phyloP scores from a whole-genome alignment of 2,888 invertebrate genomes.

The Leptogaster cylindrica region DNA sequence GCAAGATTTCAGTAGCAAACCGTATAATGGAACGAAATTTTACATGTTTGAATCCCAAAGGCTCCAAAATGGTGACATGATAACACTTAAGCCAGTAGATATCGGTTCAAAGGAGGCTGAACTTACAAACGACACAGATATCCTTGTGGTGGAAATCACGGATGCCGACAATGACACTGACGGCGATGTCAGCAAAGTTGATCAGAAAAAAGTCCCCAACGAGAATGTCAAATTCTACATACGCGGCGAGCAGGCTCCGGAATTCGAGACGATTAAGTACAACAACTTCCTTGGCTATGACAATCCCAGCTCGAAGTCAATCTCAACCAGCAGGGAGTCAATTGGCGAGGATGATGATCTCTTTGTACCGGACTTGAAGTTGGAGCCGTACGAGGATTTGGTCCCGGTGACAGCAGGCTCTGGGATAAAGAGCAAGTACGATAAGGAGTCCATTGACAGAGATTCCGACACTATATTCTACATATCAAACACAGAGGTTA shows the following conservation, averaged over 20 bases:
- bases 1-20: background rate
- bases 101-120: constrained; percentile 8
- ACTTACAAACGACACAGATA: constrained; percentile 53
- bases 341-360: constrained; percentile 53
- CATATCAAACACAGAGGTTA: constrained; percentile 62
- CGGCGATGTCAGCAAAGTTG: constrained; percentile 44
- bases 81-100: background rate
- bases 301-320: constrained; percentile 13
- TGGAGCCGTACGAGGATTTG: constrained; percentile 45
- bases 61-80: background rate
- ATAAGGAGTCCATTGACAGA: constrained; percentile 52
- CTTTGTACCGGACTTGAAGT: constrained; percentile 54
- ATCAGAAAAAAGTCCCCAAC: background rate
- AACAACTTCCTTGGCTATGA: constrained; percentile 39
- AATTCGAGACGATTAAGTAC: constrained; percentile 37
- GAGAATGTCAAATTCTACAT: constrained; percentile 45
- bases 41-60: background rate
- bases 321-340: background rate
- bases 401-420: constrained; percentile 6
- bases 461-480: constrained; percentile 63
- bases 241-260: constrained; percentile 41
- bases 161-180: constrained; percentile 54
- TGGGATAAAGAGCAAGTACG: background rate
- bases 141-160: constrained; percentile 60
- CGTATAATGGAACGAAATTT: background rate